A percentile compares a stretch with the other conserved stretches of the same genome.
Evolutionary conservation across 2,113 vertebrate genomes (phyloP).

Genomic region (Seriola dumerili): DNA sequence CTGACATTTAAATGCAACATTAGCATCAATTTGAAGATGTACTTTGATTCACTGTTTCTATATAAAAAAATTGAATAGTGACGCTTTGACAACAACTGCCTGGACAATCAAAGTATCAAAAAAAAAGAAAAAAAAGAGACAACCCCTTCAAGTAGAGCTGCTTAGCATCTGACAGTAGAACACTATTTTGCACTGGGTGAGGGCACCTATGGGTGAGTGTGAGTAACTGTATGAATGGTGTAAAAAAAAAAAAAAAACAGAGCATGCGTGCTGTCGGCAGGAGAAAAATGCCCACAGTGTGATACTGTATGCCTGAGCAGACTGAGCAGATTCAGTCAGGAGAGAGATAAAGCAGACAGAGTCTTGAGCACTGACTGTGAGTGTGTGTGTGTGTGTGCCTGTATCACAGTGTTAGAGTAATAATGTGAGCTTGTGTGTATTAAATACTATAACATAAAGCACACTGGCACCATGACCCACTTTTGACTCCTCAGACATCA

Average conservation of each 20-base stretch:
- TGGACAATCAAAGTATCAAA: no score
- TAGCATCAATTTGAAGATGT: no score
- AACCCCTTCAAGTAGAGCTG: background rate
- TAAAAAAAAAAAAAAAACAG: no score
- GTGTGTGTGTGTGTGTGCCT: background rate
- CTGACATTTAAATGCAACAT: background rate
- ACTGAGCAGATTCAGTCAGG: background rate
- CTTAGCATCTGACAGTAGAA: background rate
- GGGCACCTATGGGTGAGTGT: background rate
- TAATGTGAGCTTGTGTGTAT: slow-evolving; percentile 17
- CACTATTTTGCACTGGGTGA: background rate
- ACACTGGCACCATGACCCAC: slow-evolving; percentile 77
- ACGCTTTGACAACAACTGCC: background rate
- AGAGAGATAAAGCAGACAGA: background rate
- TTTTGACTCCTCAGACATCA: slow-evolving; percentile 59
- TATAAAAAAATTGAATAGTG: background rate
- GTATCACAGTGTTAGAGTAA: background rate
- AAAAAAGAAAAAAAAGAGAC: background rate
- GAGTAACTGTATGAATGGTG: background rate
- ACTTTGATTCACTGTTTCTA: background rate
- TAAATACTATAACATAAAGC: slow-evolving; percentile 42
- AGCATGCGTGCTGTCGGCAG: background rate
- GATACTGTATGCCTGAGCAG: background rate
- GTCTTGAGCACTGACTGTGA: background rate
- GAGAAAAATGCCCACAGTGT: background rate